Base-by-base conservation (phyloP, 2,888 invertebrate species). In the Phengaris arion region DNA sequence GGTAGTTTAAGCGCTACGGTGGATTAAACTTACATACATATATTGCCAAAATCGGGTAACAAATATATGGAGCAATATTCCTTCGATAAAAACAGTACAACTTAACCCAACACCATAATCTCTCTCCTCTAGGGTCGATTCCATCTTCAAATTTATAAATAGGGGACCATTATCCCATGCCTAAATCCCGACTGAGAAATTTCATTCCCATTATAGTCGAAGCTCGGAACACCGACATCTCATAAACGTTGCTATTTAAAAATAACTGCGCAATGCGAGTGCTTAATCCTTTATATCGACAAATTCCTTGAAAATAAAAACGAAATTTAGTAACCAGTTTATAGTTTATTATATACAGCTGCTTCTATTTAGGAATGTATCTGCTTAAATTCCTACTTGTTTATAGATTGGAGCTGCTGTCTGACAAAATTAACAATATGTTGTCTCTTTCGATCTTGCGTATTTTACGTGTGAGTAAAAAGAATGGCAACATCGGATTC, bases 401-500 rank as follows among this genome's bases (percentile, higher is more conserved):
- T 57, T 68, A 57, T 75, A 75, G 55, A 75, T 64, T 64, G 64
- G 35, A 45, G 64, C 35, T 69, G 64, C 35, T 69, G 69, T 55
- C 75, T 68, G 75, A 75, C 75, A 75, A 68, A 64, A 76, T 76
- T 76, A 46, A 74, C 48, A 59, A 74, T 59, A 22, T 69, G 77
- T 68, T 77, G 68, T 86, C 85, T 85, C 85, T 84, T 82, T 85
- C 82, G 79, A 77, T 77, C 83, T 77, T 80, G 80, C 77, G 79
- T 81, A 79, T 82, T 78, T 77, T 76, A 76, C 75, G 78, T 75
- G 74, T 76, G 54, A 70, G 74, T 75, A 79, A 81, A 82, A 80
- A 78, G 79, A 82, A 82, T 77, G 78, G 80, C 80, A 82, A 81
- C 81, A 84, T 83, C 81, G 83, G 82, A 84, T 84, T 85, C 85